Evolutionary conservation across 2,888 invertebrate species (phyloP).

Genomic region (Himalopsyche japonica): DNA sequence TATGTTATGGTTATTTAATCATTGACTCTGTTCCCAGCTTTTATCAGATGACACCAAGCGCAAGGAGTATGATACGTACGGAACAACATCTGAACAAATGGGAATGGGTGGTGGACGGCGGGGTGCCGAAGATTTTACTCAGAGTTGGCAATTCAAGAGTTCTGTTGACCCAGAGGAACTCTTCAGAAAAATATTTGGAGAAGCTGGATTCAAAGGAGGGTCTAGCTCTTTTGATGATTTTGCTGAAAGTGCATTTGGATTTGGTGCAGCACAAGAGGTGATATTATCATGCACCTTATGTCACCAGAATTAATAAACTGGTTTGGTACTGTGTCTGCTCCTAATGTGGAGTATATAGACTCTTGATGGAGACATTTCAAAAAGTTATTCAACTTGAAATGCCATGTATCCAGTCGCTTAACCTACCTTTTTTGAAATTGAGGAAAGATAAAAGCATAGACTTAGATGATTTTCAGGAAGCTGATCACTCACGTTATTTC

Average conservation of each 20-base stretch:
- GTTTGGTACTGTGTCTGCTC: too few species aligned
- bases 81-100: slow-evolving; percentile 86
- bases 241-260: slow-evolving; percentile 87
- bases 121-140: slow-evolving; percentile 68
- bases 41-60: slow-evolving; percentile 89
- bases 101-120: slow-evolving; percentile 65
- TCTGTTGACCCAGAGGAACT: slow-evolving; percentile 94
- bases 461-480: too few species aligned
- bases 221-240: slow-evolving; percentile 73
- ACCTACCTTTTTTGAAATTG: not conserved
- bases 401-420: not conserved
- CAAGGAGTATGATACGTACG: slow-evolving; percentile 92
- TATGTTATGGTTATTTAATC: too few species aligned
- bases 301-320: too few species aligned
- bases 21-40: slow-evolving; percentile 61
- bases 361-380: too few species aligned
- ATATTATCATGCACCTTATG: slow-evolving; percentile 10
- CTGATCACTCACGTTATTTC: too few species aligned
- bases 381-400: too few species aligned
- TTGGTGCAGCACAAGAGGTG: slow-evolving; percentile 90
- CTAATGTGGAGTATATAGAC: too few species aligned
- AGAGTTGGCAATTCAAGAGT: slow-evolving; percentile 85
- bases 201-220: slow-evolving; percentile 71
- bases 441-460: too few species aligned
- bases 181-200: slow-evolving; percentile 91